A percentile compares a stretch with the other conserved stretches of the same genome.
These are phyloP conservation scores for Radopholus similis DNA, from an alignment of 1,140 invertebrate genomes.

Conservation along the genomic window DNA sequence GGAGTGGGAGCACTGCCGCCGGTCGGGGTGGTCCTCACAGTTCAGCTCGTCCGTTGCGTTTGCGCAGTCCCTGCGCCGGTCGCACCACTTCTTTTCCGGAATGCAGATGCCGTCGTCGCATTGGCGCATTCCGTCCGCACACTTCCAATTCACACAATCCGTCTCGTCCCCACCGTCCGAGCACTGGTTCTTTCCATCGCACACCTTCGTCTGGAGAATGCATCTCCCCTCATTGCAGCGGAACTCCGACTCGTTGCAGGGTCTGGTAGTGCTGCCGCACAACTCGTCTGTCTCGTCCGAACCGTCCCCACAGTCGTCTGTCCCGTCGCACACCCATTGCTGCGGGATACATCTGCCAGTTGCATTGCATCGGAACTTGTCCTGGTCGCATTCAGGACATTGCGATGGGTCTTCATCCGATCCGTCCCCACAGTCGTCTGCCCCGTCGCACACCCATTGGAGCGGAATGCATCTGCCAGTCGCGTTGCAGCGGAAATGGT, in stretches of 20 bases:
- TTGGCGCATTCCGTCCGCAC: constrained; percentile 33
- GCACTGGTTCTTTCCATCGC: constrained; percentile 58
- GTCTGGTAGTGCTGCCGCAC: constrained; percentile 51
- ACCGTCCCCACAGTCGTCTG: constrained; percentile 51
- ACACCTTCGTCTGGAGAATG: constrained; percentile 71
- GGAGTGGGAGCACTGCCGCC: constrained; percentile 45
- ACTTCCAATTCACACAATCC: constrained; percentile 49
- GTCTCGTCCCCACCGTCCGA: constrained; percentile 54
- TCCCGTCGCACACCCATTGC: constrained; percentile 81
- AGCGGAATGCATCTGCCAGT: too few species aligned
- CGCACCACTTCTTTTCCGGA: constrained; percentile 52
- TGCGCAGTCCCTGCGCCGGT: constrained; percentile 46
- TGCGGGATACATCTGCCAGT: constrained; percentile 86
- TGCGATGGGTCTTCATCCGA: constrained; percentile 44
- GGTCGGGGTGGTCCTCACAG: constrained; percentile 40
- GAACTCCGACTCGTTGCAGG: constrained; percentile 71
- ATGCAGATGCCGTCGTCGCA: constrained; percentile 56
- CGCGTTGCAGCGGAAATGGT: too few species aligned
- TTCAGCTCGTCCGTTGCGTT: constrained; percentile 56
- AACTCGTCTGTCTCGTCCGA: constrained; percentile 49
- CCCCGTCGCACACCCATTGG: constrained; percentile 60
- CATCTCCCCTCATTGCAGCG: constrained; percentile 88
- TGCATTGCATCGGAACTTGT: constrained; percentile 55
- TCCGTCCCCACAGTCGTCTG: constrained; percentile 56
- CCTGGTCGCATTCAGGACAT: constrained; percentile 51